Percentiles rank a stretch among this genome's conserved stretches.
These are phyloP conservation scores for Pinna nobilis DNA, from an alignment of 1,140 invertebrate species.

Conservation along the genomic window DNA sequence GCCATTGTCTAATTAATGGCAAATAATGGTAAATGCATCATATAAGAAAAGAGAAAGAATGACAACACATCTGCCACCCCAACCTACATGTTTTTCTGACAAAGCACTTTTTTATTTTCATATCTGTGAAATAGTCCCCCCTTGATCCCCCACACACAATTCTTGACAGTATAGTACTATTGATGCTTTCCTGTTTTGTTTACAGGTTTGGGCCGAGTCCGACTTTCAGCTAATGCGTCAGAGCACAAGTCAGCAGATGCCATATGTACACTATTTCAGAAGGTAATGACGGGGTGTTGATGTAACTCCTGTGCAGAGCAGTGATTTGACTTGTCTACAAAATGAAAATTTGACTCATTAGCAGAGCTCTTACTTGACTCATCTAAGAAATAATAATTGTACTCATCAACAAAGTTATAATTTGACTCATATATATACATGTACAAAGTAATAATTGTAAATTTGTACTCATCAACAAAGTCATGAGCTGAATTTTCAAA, in stretches of 20 bases:
- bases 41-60: not conserved
- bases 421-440: not conserved
- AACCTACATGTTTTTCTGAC: not conserved
- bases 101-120: not conserved
- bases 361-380: not conserved
- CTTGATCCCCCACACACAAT: not conserved
- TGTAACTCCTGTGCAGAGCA: not conserved
- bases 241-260: constrained; percentile 80
- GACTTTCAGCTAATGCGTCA: constrained; percentile 83
- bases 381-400: not conserved
- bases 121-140: not conserved
- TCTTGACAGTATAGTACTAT: not conserved
- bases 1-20: too few relatives aligned
- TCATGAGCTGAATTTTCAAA: too few relatives aligned
- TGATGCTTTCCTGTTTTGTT: constrained; percentile 28
- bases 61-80: not conserved
- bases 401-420: not conserved
- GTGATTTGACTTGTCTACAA: not conserved
- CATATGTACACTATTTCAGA: constrained; percentile 94
- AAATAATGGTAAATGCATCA: too few relatives aligned
- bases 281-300: constrained; percentile 81
- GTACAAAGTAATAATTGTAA: too few relatives aligned
- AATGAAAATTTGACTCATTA: not conserved
- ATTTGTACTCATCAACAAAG: too few relatives aligned
- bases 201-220: constrained; percentile 82